Evolutionary conservation across 2,113 vertebrate genomes (phyloP).

Genomic region (Apodemus sylvaticus): DNA sequence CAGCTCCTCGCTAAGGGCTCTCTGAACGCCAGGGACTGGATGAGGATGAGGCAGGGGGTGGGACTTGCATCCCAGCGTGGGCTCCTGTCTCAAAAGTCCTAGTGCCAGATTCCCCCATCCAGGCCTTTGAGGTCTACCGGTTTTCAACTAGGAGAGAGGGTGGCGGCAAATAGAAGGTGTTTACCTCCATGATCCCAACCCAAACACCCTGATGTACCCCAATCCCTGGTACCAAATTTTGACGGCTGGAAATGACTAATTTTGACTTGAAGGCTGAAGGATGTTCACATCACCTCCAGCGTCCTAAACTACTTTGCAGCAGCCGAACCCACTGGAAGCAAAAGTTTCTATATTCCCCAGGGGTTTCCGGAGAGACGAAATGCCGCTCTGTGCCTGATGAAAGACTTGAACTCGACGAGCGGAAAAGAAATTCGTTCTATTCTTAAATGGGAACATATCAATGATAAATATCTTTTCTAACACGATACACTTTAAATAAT

Average conservation of each 20-base stretch:
- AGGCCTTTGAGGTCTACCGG: neutral
- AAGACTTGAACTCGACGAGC: neutral
- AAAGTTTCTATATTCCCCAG: neutral
- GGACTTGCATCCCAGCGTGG: neutral
- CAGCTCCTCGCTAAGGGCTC: neutral
- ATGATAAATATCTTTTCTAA: neutral
- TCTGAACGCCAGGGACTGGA: neutral
- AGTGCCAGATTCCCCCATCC: neutral
- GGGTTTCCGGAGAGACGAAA: neutral
- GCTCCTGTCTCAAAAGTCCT: neutral
- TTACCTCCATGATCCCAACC: no score
- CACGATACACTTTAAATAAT: neutral
- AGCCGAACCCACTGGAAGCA: neutral
- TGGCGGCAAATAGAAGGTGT: neutral
- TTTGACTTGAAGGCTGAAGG: neutral
- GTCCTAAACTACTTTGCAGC: neutral
- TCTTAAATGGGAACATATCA: neutral
- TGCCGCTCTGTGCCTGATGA: neutral
- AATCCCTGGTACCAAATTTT: neutral
- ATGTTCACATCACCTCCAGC: neutral
- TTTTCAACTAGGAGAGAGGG: fast-evolving
- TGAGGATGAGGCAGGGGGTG: neutral
- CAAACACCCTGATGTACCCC: neutral
- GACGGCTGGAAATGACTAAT: neutral
- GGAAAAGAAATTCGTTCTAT: neutral